phyloP scores from a whole-genome alignment of 2,888 invertebrate species.

The Hyles lineata region DNA sequence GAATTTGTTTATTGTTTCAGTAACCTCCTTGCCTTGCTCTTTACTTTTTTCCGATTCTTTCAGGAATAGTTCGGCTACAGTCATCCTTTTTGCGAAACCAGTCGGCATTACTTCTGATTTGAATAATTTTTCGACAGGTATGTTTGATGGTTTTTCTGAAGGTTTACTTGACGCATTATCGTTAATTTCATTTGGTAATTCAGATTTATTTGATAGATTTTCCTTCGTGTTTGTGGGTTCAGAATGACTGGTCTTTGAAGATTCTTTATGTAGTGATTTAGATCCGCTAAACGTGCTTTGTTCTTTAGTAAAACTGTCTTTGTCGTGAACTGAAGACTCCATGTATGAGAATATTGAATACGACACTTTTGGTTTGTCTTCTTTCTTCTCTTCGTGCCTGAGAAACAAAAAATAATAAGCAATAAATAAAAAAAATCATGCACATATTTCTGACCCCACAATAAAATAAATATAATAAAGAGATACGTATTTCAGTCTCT shows the following conservation, averaged over 20 bases:
- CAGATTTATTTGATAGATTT: slow-evolving; percentile 7
- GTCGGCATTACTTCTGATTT: slow-evolving; percentile 33
- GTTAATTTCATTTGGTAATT: slow-evolving; percentile 19
- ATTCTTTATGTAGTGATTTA: slow-evolving; percentile 56
- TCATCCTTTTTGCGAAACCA: slow-evolving; percentile 69
- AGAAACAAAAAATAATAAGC: slow-evolving; percentile 40
- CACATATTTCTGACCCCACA: no score
- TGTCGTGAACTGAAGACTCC: slow-evolving; percentile 85
- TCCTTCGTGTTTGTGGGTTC: slow-evolving; percentile 17
- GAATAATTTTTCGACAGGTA: slow-evolving; percentile 14
- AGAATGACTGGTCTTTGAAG: slow-evolving; percentile 29
- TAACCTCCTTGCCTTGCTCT: slow-evolving; percentile 58
- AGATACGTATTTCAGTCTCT: no score
- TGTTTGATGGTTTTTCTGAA: slow-evolving; percentile 9
- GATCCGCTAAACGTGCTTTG: slow-evolving; percentile 76
- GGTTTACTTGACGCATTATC: neutral
- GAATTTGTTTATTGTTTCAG: slow-evolving; percentile 76
- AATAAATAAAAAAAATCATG: slow-evolving; percentile 15
- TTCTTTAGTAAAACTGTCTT: slow-evolving; percentile 81
- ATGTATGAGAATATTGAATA: slow-evolving; percentile 92
- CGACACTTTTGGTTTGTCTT: slow-evolving; percentile 86
- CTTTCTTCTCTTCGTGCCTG: slow-evolving; percentile 73
- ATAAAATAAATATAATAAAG: no score
- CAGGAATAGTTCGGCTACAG: slow-evolving; percentile 76
- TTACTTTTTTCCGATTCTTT: slow-evolving; percentile 74